Evolutionary conservation across 2,113 vertebrate species (phyloP), one percentile per base, ranked within the genome.

Genomic region (Strigops habroptila): DNA sequence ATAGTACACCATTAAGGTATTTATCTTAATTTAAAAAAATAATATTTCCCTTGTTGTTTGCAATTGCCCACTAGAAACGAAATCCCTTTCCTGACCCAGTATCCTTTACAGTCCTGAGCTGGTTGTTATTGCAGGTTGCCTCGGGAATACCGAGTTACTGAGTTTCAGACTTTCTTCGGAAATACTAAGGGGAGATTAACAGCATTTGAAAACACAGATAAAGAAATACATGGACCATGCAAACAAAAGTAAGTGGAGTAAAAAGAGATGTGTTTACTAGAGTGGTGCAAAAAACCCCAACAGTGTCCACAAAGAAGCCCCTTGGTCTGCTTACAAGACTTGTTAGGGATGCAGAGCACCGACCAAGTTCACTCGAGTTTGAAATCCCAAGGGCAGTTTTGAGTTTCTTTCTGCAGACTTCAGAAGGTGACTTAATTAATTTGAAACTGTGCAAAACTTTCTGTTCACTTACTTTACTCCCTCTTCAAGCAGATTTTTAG

Each of bases 1-100:
- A 93, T 94, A 28, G 62, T 68, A 84, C 62, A 65, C 80, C 77
- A 82, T 96, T 94, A 96, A 94, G 52, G 95, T 92, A 92, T 95
- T 95, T 96, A 96, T 91, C 93, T 95, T 97, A 97, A 96, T 97
- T 95, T 53, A 0, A 88, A 96, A 96, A 94, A 92, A 97, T 96
- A 96, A 95, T 93, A 93, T 96, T 96, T 92, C 86, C 80, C 92
- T 94, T 96, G 95, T 94, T 95, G 95, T 95, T 97, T 94, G 86
- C 86, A 91, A 10, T 96, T 94, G 77, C 92, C 69, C 86, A 82
- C 83, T 87, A 91, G 92, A 96, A 97, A 92, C 1, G 21, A 96
- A 95, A 96, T 97, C 92, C 83, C 86, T 93, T 96, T 94, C 95
- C 96, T 93, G 86, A 14, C 33, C 0, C 0, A 24, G 70, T 48